Percentiles rank a stretch among this genome's conserved stretches.
These are phyloP conservation scores for Caenorhabditis brenneri DNA, from an alignment of 1,140 invertebrate species.

Conservation along the genomic window DNA sequence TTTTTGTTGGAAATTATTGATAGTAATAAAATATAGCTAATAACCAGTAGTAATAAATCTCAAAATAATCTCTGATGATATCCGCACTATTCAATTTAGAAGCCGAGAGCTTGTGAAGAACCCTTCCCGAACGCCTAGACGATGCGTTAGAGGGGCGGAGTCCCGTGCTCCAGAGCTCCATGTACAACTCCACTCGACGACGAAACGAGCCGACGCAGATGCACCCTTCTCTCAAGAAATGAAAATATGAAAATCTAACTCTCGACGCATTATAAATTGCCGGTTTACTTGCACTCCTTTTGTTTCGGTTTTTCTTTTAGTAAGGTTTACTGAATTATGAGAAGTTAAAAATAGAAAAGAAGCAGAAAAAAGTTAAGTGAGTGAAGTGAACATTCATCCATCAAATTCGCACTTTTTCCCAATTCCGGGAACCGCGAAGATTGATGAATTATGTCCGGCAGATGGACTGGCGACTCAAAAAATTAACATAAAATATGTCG, in stretches of 20 bases:
- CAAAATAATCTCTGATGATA: not conserved
- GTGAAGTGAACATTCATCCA: not conserved
- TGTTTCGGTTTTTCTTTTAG: not conserved
- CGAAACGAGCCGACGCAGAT: slow-evolving; percentile 7
- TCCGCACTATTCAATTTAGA: slow-evolving; percentile 24
- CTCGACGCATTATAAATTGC: not conserved
- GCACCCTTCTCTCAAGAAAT: not conserved
- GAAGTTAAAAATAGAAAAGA: not conserved
- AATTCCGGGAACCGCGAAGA: not conserved
- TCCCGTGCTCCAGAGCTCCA: slow-evolving; percentile 7
- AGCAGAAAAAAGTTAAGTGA: not conserved
- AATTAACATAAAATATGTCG: not conserved
- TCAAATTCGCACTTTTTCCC: not conserved
- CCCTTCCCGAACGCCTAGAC: not conserved
- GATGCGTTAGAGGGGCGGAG: not conserved
- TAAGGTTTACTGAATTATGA: not conserved
- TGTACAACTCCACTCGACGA: slow-evolving; percentile 27
- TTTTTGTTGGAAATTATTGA: not conserved
- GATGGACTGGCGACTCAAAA: not conserved
- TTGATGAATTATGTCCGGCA: slow-evolving; percentile 10
- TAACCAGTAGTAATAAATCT: not conserved
- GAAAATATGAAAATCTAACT: slow-evolving; percentile 22
- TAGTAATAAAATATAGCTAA: too few relatives aligned
- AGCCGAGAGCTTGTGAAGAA: not conserved
- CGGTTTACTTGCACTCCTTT: not conserved